Conservation (phyloP, 1,140 invertebrate genomes). For the Drosophila bocki region DNA sequence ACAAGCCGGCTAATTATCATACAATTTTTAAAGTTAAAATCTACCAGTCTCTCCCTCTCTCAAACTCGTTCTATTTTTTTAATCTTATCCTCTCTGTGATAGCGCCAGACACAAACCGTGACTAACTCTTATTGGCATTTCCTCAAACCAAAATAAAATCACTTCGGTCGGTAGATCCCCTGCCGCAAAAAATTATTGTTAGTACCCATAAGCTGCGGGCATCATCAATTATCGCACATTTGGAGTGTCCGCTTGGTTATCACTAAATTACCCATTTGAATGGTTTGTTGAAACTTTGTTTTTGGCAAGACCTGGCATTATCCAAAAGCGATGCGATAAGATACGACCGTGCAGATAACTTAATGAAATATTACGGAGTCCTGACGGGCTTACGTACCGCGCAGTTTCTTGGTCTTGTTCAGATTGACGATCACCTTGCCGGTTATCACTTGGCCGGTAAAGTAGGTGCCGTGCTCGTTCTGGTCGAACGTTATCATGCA, state of each 20-base stretch:
- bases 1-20: background rate
- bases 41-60: background rate
- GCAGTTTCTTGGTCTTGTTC: constrained; percentile 86
- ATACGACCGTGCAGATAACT: background rate
- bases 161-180: constrained; percentile 52
- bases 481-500: constrained; percentile 86
- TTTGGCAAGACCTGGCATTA: constrained; percentile 34
- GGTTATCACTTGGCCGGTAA: constrained; percentile 86
- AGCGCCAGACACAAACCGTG: constrained; percentile 16
- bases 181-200: constrained; percentile 2
- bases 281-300: constrained; percentile 45
- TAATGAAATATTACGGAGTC: background rate
- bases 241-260: constrained; percentile 49
- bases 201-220: constrained; percentile 12
- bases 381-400: constrained; percentile 67
- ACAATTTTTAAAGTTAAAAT: too few species aligned
- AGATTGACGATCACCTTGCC: constrained; percentile 86
- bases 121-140: constrained; percentile 52
- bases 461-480: constrained; percentile 86
- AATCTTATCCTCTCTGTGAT: background rate
- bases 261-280: constrained; percentile 57
- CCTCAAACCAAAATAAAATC: constrained; percentile 40
- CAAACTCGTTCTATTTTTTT: background rate
- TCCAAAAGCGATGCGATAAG: constrained; percentile 51
- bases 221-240: constrained; percentile 66